These are phyloP conservation scores for Podiceps cristatus DNA, from an alignment of 2,113 vertebrate species.

Conservation along the genomic window DNA sequence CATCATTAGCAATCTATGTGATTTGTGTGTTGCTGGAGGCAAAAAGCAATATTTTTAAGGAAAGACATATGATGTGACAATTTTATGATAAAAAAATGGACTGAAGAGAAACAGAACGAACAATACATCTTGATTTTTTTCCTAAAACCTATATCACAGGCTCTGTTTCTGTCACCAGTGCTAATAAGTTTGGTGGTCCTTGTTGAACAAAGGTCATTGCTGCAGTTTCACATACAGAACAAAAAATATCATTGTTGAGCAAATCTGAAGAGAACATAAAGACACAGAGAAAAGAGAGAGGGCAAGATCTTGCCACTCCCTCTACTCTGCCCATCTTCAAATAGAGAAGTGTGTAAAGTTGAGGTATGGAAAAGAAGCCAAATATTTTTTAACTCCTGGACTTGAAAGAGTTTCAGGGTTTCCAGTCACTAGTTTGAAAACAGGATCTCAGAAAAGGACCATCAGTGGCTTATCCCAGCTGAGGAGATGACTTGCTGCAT, in stretches of 20 bases:
- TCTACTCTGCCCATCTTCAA: neutral
- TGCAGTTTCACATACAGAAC: neutral
- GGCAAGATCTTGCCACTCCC: neutral
- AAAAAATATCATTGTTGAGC: neutral
- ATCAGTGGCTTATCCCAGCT: neutral
- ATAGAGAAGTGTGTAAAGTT: neutral
- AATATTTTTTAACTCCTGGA: neutral
- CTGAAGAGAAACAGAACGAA: neutral
- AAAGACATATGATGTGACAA: conserved; percentile 18
- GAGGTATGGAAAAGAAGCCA: neutral
- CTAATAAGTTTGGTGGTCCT: neutral
- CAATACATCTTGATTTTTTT: neutral
- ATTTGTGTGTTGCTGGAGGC: conserved; percentile 32
- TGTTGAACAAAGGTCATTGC: neutral
- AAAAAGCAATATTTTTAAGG: conserved; percentile 28
- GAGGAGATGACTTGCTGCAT: neutral
- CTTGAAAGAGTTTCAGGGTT: neutral
- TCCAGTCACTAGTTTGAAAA: neutral
- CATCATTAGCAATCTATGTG: neutral
- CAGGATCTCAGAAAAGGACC: neutral
- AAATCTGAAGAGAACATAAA: neutral
- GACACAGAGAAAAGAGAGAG: neutral
- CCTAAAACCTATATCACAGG: neutral
- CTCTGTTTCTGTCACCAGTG: neutral
- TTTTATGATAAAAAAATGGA: conserved; percentile 40